These are phyloP conservation scores for Eudasyphora cyanicolor DNA, from an alignment of 2,888 invertebrate species.

Conservation along the genomic window DNA sequence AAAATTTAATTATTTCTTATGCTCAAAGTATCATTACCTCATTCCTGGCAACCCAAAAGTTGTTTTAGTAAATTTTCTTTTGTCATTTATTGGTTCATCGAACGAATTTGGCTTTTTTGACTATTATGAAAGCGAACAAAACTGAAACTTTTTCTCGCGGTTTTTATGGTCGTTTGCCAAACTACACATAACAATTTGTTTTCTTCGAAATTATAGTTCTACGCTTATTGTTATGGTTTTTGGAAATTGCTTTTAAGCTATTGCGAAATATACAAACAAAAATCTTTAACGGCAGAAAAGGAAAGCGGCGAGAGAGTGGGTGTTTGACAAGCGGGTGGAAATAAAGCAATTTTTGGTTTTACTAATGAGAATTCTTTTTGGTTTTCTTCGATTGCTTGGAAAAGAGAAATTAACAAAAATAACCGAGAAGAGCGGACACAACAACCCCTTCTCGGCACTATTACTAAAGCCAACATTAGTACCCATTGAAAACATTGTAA, in stretches of 20 bases:
- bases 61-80: too few species aligned
- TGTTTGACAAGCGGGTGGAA: conserved; percentile 47
- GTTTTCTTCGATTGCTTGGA: conserved; percentile 40
- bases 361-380: conserved; percentile 79
- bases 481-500: conserved; percentile 26
- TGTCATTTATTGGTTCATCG: too few species aligned
- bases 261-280: not conserved
- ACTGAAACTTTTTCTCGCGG: not conserved
- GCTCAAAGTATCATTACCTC: conserved; percentile 13
- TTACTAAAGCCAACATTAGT: not conserved
- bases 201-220: conserved; percentile 3
- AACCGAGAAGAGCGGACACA: not conserved
- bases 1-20: conserved; percentile 36
- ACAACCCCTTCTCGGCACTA: conserved; percentile 25
- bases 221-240: not conserved
- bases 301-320: too few species aligned
- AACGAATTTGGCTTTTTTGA: too few species aligned
- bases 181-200: conserved; percentile 23
- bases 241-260: not conserved
- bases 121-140: not conserved
- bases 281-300: too few species aligned
- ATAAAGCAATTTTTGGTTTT: conserved; percentile 79
- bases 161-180: conserved; percentile 3
- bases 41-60: not conserved
- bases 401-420: conserved; percentile 37